Evolutionary conservation across 2,888 invertebrate genomes (phyloP), one percentile per base, ranked within the genome.

Genomic region (Nesidiocoris tenuis): DNA sequence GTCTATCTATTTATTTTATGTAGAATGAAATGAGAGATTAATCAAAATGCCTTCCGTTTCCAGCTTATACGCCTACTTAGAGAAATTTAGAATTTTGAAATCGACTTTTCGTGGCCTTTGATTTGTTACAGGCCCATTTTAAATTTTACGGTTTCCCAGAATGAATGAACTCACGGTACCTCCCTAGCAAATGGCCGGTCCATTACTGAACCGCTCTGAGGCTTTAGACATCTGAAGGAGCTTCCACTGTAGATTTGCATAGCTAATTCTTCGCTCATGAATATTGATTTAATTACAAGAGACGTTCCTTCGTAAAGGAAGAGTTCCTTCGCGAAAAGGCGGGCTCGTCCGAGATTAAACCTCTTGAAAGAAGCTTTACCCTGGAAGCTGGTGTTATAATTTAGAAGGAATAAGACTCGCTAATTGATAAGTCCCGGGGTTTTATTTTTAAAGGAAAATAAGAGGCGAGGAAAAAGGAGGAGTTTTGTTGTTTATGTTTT

Each of bases 281-380:
- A 75, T 75, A 65, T 65, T 74, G 74, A 74, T 74, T 72, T 72
- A 72, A 72, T 72, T 72, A 72, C 72, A 61, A 18, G 61, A 72
- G 72, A 39, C 72, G 59, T 67, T 67, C 67, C 39, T n/a, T n/a
- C n/a, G n/a, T n/a, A n/a, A n/a, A n/a, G n/a, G 61, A 72, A 61
- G 21, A 61, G 59, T 67, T 67, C 67, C 39, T 3, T 39, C 12
- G 39, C 39, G 39, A 39, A 39, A n/a, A 39, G 25, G 22, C 19
- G 55, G 72, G 61, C 23, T 72, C 54, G 54, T 72, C 54, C n/a
- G 39, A 61, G 22, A 72, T 61, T 72, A 72, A 70, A 54, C 72
- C 61, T 17, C 61, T 39, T 54, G 61, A 23, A 25, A 17, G 39
- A n/a, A 70, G 57, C 12, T 54, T 54, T 25, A 23, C 54, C 39